Conservation (phyloP, 2,113 vertebrate genomes). For the Anas platyrhynchos region DNA sequence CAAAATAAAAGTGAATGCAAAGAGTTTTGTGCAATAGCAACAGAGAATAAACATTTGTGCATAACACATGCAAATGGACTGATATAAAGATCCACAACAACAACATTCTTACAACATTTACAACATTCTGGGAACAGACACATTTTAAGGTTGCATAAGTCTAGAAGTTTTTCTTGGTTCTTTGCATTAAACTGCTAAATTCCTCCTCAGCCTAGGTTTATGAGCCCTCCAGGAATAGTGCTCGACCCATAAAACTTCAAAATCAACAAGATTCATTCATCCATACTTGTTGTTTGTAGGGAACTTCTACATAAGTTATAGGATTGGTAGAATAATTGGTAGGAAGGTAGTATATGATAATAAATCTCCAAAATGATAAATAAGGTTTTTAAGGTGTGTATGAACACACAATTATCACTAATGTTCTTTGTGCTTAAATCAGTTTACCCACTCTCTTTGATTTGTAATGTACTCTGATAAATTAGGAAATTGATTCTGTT, state of each 20-base stretch:
- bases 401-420: neutral
- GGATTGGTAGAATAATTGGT: neutral
- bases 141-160: neutral
- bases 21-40: neutral
- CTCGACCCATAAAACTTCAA: neutral
- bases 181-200: neutral
- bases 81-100: neutral
- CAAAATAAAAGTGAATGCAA: neutral
- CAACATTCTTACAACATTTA: neutral
- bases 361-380: neutral
- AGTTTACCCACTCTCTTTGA: neutral
- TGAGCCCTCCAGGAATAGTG: neutral
- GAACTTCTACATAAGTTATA: neutral
- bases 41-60: rapidly evolving
- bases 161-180: neutral
- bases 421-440: neutral
- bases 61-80: rapidly evolving
- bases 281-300: neutral
- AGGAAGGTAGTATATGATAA: neutral
- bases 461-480: neutral
- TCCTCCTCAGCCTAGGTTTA: neutral
- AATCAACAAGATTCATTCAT: neutral
- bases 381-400: neutral
- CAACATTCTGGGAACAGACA: neutral
- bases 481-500: neutral